Evolutionary conservation across 2,888 invertebrate species (phyloP), one percentile per base, ranked within the genome.

Genomic region (Thereva nobilitata): DNA sequence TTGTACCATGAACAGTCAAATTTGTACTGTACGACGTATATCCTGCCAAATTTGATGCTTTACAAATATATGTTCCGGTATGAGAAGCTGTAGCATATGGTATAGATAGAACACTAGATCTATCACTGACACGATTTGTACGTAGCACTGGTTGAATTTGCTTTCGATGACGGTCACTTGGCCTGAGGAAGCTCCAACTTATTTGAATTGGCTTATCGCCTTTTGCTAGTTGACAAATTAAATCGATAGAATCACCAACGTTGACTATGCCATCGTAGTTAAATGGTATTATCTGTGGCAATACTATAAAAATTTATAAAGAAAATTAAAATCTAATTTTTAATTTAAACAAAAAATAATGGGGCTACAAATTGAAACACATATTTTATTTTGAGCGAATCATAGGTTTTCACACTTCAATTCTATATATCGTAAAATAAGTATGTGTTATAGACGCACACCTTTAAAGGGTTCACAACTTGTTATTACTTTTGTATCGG

Each of bases 271-370:
- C 87, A 74, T 91, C 89, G 76, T 89, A 91, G 71, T 86, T 82
- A 81, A 92, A 92, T 71, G 90, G 89, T 79, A 87, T 85, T 77
- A 90, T 89, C 83, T 87, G 87, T 72, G 92, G 91, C 77, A 86
- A 84, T 82, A 91, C 91, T 91, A 83, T 54, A 68, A 57, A 42
- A 61, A 67, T 50, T 67, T 9, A 35, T 67, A 57, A 61, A 53
- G 52, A 34, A 37, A 69, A 42, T 67, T 53, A 23, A 23, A 23
- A 23, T 23, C 23, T 23, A 23, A 2, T 23, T 23, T 2, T 2
- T 2, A 23, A 23, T 2, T n/a, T n/a, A n/a, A 23, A 23, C 1
- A 23, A 23, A 23, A 23, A 23, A 23, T 23, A 2, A 23, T 23
- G 2, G 1, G 23, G 23, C 23, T 23, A 23, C 1, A 23, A 23